Evolutionary conservation across 1,140 invertebrate genomes (phyloP), one percentile per base, ranked within the genome.

Genomic region (Drosophila eugracilis): DNA sequence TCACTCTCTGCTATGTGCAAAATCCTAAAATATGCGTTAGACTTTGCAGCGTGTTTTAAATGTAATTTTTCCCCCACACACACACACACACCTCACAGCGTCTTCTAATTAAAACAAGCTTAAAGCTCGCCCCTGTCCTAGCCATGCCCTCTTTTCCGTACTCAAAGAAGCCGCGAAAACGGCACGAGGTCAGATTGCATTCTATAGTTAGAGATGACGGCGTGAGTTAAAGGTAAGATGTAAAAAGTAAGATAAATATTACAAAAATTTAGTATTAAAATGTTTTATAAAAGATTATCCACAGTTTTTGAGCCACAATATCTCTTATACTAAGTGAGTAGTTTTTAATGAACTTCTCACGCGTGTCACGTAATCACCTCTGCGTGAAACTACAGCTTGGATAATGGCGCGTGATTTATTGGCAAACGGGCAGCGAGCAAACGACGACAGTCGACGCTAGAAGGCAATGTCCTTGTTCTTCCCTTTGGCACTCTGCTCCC

Each of bases 91-190:
- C 21, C 14, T 28, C 44, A 17, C 32, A 69, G 26, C 59, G 75
- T 88, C 84, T 89, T 89, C 84, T 89, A 89, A 89, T 89, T 89
- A 89, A 89, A 89, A 89, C 78, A 73, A 89, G 84, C 84, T 89
- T 89, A 84, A 89, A 84, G 84, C 78, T 39, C 72, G 34, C 26
- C 36, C 24, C 22, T 41, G 30, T 41, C 49, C 32, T 42, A 50
- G 34, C 58, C 65, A 67, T 62, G 65, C 62, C 60, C 39, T n/a
- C n/a, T 28, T 7, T 52, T 52, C 12, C 37, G 17, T 70, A 41
- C 19, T 70, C 62, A 59, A 84, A 72, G 55, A 54, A 60, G 58
- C 37, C 60, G 42, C 60, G 62, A 42, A 67, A 53, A 22, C 48
- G 34, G 48, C 80, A 76, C 76, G 81, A 81, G 81, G 81, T 80